Evolutionary conservation across 2,113 vertebrate species (phyloP).

Genomic region (Lynx canadensis): DNA sequence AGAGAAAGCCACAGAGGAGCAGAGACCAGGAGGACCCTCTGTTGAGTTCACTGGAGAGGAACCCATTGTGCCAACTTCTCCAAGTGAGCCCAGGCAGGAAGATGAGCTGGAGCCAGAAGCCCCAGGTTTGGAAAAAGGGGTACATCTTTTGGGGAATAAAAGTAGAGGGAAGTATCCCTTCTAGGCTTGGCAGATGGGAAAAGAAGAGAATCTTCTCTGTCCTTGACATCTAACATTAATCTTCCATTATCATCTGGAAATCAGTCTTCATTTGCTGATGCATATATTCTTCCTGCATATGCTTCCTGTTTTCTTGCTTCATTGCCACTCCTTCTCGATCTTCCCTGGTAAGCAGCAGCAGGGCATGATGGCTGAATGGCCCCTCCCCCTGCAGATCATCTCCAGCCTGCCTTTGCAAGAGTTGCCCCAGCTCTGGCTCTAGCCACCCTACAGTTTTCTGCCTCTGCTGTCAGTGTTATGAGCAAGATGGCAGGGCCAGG

Average conservation of each 20-base stretch:
- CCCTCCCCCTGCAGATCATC: not conserved
- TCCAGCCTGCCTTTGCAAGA: not conserved
- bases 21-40: not conserved
- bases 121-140: conserved; percentile 77
- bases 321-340: not conserved
- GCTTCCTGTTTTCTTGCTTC: conserved; percentile 38
- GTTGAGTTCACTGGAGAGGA: not conserved
- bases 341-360: not conserved
- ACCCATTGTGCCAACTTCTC: not conserved
- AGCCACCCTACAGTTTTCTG: not conserved
- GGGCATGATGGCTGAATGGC: not conserved
- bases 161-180: conserved; percentile 5
- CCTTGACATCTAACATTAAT: not conserved
- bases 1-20: conserved; percentile 69
- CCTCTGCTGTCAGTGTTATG: not conserved
- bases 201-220: not conserved
- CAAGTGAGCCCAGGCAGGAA: not conserved
- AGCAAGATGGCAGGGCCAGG: not conserved
- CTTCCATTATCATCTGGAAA: conserved; percentile 28
- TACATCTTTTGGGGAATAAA: not conserved
- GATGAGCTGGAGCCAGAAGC: not conserved
- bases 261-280: conserved; percentile 25
- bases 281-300: not conserved
- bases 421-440: not conserved
- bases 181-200: not conserved